phyloP scores from a whole-genome alignment of 2,888 invertebrate species.

The Netelia fuscicornis region DNA sequence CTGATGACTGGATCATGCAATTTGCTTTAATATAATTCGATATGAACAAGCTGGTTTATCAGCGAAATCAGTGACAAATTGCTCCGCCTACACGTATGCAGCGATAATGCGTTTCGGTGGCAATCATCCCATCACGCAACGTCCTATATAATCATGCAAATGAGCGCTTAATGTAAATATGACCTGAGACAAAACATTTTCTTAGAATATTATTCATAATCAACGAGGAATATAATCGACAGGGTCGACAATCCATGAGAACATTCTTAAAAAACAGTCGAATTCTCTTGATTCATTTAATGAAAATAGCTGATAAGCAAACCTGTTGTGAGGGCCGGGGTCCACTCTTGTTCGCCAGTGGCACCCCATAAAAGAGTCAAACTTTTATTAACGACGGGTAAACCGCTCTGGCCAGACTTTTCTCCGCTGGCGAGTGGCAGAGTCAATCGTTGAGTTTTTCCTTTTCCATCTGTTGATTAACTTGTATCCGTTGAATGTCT shows the following conservation, averaged over 20 bases:
- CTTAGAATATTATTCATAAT: constrained; percentile 61
- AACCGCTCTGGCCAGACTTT: constrained; percentile 73
- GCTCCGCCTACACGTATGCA: background rate
- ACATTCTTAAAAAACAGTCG: constrained; percentile 26
- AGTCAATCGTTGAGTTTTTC: constrained; percentile 76
- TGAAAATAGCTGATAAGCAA: constrained; percentile 71
- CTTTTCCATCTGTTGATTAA: constrained; percentile 75
- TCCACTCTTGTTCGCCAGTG: constrained; percentile 99
- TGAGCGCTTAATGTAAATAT: constrained; percentile 46
- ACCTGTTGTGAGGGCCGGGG: constrained; percentile 98
- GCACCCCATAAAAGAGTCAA: constrained; percentile 95
- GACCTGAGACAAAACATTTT: constrained; percentile 54
- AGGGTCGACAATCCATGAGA: constrained; percentile 23
- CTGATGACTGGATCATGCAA: background rate
- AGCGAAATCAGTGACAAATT: background rate
- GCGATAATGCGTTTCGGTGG: background rate
- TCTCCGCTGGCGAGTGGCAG: constrained; percentile 79
- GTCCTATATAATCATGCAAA: constrained; percentile 51
- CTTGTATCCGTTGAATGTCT: constrained; percentile 32
- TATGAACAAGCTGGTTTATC: background rate
- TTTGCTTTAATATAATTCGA: background rate
- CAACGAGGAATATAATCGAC: constrained; percentile 62
- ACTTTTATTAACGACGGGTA: constrained; percentile 84
- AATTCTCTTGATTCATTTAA: background rate
- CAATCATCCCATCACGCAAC: constrained; percentile 27